A percentile compares a stretch with the other conserved stretches of the same genome.
These are phyloP conservation scores for Drosophila infuscata DNA, from an alignment of 2,888 invertebrate species.

Conservation along the genomic window DNA sequence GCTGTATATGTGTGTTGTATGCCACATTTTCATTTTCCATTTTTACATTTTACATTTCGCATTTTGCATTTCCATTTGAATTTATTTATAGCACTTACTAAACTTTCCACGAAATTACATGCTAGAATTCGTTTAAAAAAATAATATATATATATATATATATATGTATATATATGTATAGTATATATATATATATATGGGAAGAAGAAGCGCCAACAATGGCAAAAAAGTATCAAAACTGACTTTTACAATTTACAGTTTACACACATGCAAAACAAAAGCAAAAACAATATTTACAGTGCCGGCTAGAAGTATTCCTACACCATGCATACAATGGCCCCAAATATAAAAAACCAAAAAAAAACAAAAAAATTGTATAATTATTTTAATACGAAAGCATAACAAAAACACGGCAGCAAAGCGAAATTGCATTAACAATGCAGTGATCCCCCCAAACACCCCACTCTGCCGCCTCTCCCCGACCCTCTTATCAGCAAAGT, in stretches of 20 bases:
- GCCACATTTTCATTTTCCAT: slow-evolving; percentile 45
- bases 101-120: slow-evolving; percentile 75
- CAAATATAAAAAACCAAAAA: slow-evolving; percentile 9
- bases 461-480: not conserved
- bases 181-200: not conserved
- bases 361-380: slow-evolving; percentile 66
- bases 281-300: slow-evolving; percentile 18
- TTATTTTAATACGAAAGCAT: slow-evolving; percentile 78
- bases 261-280: slow-evolving; percentile 44
- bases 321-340: slow-evolving; percentile 44
- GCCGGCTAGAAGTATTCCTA: slow-evolving; percentile 49
- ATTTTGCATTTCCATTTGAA: slow-evolving; percentile 53
- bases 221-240: slow-evolving; percentile 77
- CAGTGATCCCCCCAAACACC: slow-evolving; percentile 43
- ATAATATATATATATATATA: not conserved
- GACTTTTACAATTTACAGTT: slow-evolving; percentile 72
- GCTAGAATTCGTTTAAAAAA: slow-evolving; percentile 54
- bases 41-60: slow-evolving; percentile 27
- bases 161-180: not conserved
- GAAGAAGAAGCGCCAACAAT: slow-evolving; percentile 33
- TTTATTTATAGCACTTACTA: slow-evolving; percentile 70
- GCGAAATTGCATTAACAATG: slow-evolving; percentile 78
- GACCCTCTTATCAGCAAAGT: slow-evolving; percentile 51
- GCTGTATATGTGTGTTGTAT: slow-evolving; percentile 10
- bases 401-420: slow-evolving; percentile 66